Evolutionary conservation across 2,113 vertebrate genomes (phyloP).

Genomic region (Myxocyprinus asiaticus): DNA sequence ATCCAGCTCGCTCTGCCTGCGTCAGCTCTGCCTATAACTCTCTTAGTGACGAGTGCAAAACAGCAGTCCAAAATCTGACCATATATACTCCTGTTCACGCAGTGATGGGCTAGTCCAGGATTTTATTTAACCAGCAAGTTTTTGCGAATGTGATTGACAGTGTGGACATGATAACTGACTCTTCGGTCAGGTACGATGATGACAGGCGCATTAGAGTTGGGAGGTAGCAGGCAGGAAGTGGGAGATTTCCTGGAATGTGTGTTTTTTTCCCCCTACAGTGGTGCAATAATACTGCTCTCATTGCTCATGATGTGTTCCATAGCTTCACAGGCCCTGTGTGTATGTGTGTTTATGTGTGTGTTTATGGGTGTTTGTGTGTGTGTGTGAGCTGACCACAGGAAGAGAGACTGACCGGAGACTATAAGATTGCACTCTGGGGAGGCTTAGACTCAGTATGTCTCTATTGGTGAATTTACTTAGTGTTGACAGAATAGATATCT

Average conservation of each 20-base stretch:
- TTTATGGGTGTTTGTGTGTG: no score
- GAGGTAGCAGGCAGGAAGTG: constrained; percentile 75
- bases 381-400: no score
- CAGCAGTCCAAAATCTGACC: not conserved
- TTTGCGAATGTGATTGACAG: not conserved
- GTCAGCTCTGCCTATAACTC: constrained; percentile 29
- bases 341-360: no score
- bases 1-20: not conserved
- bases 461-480: not conserved
- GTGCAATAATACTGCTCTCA: no score
- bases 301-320: no score
- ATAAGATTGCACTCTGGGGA: no score
- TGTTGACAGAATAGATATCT: constrained; percentile 26
- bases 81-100: not conserved
- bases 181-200: constrained; percentile 67
- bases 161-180: not conserved
- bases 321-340: no score
- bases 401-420: no score
- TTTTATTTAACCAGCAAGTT: not conserved
- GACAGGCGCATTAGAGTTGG: constrained; percentile 62
- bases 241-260: constrained; percentile 82
- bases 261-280: no score
- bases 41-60: not conserved
- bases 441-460: not conserved
- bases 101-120: not conserved